Percentiles rank a stretch among this genome's conserved stretches.
phyloP scores from a whole-genome alignment of 2,113 vertebrate species.

The Aplodontia rufa region DNA sequence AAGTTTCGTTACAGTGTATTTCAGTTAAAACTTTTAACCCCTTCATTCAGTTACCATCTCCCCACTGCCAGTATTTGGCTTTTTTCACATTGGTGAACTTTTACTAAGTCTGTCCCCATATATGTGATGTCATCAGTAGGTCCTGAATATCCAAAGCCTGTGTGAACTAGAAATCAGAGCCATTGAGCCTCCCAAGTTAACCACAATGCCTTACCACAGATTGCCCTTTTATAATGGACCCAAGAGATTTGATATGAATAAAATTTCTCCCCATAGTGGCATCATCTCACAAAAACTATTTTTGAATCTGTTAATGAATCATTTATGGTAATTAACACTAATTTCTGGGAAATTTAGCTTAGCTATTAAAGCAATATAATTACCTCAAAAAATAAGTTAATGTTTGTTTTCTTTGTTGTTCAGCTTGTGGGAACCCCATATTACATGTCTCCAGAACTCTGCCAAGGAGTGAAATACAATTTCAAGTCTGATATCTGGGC shows the following conservation, averaged over 20 bases:
- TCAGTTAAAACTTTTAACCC: background rate
- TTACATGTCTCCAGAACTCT: conserved; percentile 99
- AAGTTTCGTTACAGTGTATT: conserved; percentile 5
- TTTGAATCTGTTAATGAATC: background rate
- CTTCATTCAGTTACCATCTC: background rate
- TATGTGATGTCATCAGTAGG: background rate
- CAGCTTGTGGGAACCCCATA: conserved; percentile 98
- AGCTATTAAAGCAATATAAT: conserved; percentile 39
- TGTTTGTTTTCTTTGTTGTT: conserved; percentile 71
- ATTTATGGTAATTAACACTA: conserved; percentile 34
- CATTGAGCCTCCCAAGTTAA: background rate
- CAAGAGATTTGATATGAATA: conserved; percentile 11
- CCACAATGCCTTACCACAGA: background rate
- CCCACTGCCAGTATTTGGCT: background rate
- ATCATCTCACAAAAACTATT: conserved; percentile 31
- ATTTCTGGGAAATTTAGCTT: background rate
- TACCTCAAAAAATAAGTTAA: conserved; percentile 61
- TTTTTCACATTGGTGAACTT: background rate
- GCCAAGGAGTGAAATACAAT: conserved; percentile 97
- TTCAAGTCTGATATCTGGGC: conserved; percentile 99
- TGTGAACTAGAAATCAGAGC: background rate
- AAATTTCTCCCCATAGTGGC: background rate
- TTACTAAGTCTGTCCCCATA: background rate
- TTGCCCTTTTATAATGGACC: background rate
- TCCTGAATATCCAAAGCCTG: background rate